Evolutionary conservation across 2,113 vertebrate genomes (phyloP).

Genomic region (Regulus satrapa): DNA sequence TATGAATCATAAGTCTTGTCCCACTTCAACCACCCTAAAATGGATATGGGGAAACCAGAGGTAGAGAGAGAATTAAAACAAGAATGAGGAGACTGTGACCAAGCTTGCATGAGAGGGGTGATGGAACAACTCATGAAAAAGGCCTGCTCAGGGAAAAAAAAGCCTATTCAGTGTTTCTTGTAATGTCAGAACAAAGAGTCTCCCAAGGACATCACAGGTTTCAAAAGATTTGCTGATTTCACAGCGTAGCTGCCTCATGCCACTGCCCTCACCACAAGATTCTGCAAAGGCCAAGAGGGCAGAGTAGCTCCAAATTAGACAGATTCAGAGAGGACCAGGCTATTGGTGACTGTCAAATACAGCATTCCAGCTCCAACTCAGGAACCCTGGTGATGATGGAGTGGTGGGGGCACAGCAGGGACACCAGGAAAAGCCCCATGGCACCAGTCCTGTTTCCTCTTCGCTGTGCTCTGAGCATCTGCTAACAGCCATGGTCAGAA

Average conservation of each 20-base stretch:
- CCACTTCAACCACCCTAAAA: not conserved
- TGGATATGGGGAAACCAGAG: not conserved
- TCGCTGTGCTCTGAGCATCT: not conserved
- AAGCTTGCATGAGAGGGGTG: not conserved
- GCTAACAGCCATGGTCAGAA: not conserved
- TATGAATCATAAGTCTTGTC: not conserved
- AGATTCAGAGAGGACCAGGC: not conserved
- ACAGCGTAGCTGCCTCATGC: fast-evolving
- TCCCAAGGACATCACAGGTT: not conserved
- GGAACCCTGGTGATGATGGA: not conserved
- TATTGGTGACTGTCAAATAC: not conserved
- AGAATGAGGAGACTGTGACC: not conserved
- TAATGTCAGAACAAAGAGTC: not conserved
- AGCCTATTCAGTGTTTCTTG: not conserved
- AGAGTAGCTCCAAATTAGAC: not conserved
- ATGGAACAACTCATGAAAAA: not conserved
- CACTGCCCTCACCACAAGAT: not conserved
- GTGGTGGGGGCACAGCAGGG: not conserved
- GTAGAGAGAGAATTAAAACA: not conserved
- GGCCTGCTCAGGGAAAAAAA: not conserved
- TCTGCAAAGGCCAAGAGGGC: not conserved
- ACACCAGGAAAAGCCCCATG: not conserved
- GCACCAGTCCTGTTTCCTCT: not conserved
- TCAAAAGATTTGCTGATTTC: not conserved
- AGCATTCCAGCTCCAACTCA: not conserved